Conservation (phyloP, 1,140 invertebrate genomes). For the Drosophila pallidifrons region DNA sequence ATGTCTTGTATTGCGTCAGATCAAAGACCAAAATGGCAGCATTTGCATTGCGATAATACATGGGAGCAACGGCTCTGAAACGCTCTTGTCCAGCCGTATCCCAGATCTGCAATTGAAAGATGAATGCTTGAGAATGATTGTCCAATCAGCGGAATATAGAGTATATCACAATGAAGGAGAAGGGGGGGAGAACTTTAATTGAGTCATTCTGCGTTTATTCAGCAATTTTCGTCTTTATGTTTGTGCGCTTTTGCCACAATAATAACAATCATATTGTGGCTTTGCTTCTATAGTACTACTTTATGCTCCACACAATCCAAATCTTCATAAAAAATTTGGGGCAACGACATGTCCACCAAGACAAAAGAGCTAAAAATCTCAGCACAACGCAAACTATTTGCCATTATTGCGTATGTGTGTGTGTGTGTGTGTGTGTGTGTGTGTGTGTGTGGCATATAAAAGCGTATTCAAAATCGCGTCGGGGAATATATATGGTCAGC, state of each 20-base stretch:
- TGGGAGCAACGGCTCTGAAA: constrained; percentile 94
- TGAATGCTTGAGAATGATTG: constrained; percentile 12
- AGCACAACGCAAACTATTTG: constrained; percentile 42
- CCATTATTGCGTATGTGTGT: constrained; percentile 18
- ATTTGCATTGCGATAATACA: constrained; percentile 96
- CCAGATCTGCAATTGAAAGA: constrained; percentile 88
- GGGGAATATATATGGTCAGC: constrained; percentile 53
- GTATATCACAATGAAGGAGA: too few species aligned
- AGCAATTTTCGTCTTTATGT: constrained; percentile 67
- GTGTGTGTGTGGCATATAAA: constrained; percentile 41
- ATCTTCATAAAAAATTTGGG: constrained; percentile 75
- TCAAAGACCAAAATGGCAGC: constrained; percentile 95
- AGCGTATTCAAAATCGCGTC: constrained; percentile 58
- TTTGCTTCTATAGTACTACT: constrained; percentile 37
- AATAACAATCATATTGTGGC: constrained; percentile 73
- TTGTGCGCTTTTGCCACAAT: constrained; percentile 61
- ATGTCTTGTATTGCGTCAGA: constrained; percentile 90
- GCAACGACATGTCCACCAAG: constrained; percentile 71
- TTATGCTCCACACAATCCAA: constrained; percentile 62
- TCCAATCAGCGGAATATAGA: constrained; percentile 17
- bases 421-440: background rate
- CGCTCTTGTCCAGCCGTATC: constrained; percentile 96
- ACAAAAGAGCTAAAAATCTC: constrained; percentile 59
- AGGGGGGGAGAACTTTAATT: constrained; percentile 66
- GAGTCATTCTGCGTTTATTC: constrained; percentile 70